Conservation (phyloP, 2,113 vertebrate species). For the Pseudorhombus dupliciocellatus region DNA sequence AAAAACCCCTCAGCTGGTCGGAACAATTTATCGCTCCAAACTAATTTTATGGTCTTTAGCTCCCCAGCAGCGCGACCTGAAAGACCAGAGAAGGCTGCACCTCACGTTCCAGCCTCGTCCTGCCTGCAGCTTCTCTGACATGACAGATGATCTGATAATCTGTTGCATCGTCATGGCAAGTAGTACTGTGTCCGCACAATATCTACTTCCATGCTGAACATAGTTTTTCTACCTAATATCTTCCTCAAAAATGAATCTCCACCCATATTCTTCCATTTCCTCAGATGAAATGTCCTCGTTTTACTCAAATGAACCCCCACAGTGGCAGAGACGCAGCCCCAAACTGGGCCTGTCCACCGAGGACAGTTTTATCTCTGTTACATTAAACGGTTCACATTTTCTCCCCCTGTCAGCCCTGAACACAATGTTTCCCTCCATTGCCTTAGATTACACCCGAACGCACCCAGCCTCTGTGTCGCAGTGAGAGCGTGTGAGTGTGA, state of each 20-base stretch:
- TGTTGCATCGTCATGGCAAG: no score
- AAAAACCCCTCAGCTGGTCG: slow-evolving; percentile 34
- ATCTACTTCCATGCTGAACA: neutral
- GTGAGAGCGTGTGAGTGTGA: neutral
- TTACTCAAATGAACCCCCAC: neutral
- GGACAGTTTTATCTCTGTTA: neutral
- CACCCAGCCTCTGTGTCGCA: neutral
- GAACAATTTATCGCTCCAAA: slow-evolving; percentile 52
- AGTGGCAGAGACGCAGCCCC: neutral
- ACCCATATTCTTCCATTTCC: neutral
- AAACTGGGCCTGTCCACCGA: neutral
- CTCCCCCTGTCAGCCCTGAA: neutral
- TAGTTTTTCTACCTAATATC: no score
- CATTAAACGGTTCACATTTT: neutral
- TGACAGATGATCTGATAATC: no score
- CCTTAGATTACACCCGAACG: neutral
- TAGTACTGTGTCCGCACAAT: no score
- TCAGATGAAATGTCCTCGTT: neutral
- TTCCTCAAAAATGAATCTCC: no score
- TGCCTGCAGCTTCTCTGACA: neutral
- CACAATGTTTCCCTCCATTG: neutral
- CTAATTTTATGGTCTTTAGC: slow-evolving; percentile 47
- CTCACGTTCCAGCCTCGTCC: neutral
- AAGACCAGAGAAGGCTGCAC: slow-evolving; percentile 7
- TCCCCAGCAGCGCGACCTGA: slow-evolving; percentile 20